A percentile compares a stretch with the other conserved stretches of the same genome.
Evolutionary conservation across 2,797 vertebrate genomes (phyloP).

Genomic region (Paedocypris micromegethes): DNA sequence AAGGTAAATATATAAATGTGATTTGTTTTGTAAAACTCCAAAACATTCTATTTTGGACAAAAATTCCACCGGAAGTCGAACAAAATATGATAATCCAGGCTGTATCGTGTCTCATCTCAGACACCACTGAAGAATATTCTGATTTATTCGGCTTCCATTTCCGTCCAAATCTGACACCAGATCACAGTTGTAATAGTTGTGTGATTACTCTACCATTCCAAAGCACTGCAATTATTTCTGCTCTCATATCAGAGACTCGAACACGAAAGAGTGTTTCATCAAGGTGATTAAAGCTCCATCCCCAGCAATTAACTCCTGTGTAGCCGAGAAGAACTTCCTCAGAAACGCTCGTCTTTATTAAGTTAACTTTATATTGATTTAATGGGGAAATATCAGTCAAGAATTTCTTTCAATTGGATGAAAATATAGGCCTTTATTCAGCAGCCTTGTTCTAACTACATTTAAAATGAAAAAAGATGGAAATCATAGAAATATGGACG

Average conservation of each 20-base stretch:
- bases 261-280: conserved; percentile 16
- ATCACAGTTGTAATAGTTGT: conserved; percentile 20
- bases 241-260: conserved; percentile 18
- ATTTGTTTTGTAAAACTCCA: no score
- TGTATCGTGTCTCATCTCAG: neutral
- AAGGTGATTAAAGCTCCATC: conserved; percentile 30
- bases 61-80: no score
- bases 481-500: no score
- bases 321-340: conserved; percentile 6
- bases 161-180: conserved; percentile 10
- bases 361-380: conserved; percentile 9
- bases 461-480: no score
- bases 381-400: no score
- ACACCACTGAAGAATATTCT: neutral
- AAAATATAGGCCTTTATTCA: no score
- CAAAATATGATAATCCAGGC: no score
- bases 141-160: conserved; percentile 13
- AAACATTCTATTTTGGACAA: no score
- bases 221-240: conserved; percentile 24
- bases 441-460: no score
- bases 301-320: conserved; percentile 24
- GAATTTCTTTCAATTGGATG: no score
- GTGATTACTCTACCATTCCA: conserved; percentile 21
- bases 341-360: conserved; percentile 6
- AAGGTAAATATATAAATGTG: no score